Evolutionary conservation across 1,140 invertebrate species (phyloP).

Genomic region (Drosophila willistoni): DNA sequence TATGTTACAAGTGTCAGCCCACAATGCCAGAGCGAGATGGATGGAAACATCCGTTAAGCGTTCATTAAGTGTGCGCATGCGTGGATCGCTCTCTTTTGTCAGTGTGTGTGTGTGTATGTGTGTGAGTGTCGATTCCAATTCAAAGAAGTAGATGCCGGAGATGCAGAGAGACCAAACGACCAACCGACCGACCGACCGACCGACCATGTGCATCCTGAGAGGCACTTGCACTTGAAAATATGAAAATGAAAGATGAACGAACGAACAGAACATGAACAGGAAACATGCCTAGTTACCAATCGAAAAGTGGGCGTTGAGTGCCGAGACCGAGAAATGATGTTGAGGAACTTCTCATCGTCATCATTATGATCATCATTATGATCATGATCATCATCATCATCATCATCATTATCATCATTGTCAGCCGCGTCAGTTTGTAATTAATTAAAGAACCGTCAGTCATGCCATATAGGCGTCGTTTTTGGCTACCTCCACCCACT

Average conservation of each 20-base stretch:
- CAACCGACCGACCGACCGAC: too few relatives aligned
- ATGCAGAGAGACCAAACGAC: not conserved
- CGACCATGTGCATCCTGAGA: constrained; percentile 47
- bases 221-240: constrained; percentile 45
- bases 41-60: constrained; percentile 74
- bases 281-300: constrained; percentile 56
- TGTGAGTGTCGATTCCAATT: constrained; percentile 46
- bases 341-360: constrained; percentile 29
- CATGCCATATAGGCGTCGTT: constrained; percentile 62
- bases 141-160: constrained; percentile 25
- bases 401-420: not conserved
- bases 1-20: constrained; percentile 74
- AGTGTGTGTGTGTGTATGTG: constrained; percentile 31
- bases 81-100: constrained; percentile 53
- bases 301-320: constrained; percentile 46
- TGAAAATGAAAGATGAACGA: constrained; percentile 15
- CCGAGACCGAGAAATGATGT: constrained; percentile 6
- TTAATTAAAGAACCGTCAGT: constrained; percentile 65
- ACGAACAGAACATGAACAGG: constrained; percentile 36
- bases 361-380: not conserved
- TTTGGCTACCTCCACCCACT: constrained; percentile 30
- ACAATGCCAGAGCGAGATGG: constrained; percentile 32
- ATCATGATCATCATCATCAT: not conserved
- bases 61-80: constrained; percentile 67
- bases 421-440: constrained; percentile 38